Base-by-base conservation (phyloP, 2,888 invertebrate species). In the Melanostoma mellinum region DNA sequence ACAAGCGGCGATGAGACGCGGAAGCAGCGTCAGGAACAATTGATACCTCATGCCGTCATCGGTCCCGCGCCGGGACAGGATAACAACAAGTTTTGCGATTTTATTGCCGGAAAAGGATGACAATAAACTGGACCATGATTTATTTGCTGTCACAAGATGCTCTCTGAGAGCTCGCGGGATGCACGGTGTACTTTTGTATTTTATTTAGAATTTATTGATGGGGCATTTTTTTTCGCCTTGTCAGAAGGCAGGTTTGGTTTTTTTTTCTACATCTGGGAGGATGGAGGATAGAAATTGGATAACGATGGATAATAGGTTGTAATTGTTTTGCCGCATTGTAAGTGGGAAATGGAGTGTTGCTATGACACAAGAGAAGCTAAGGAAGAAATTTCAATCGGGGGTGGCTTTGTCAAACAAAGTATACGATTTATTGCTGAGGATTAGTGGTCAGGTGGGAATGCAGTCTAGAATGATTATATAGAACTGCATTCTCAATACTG, bases 81-180 rank as follows among this genome's bases (percentile, higher is more conserved):
- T 74, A 74, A 78, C 71, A 71, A 78, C 84, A 79, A 79, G 79
- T 76, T 68, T 77, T 77, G 69, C 82, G 71, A 79, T 84, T 84
- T 84, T 84, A 84, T 79, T 84, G 84, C 84, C 84, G 84, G 84
- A 84, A 84, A 75, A 74, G 79, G 67, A 79, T 75, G 79, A 84
- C 79, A 79, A 75, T 79, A 75, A 79, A 75, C 79, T 75, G 79
- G 53, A 40, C 82, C 69, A 84, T 78, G 82, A 84, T 78, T 84
- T 74, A 69, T 78, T 35, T 52, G 58, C 69, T 78, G 78, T 77
- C 77, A 55, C 8, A 42, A 52, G 56, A 50, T 63, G 53, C 44
- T 69, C 35, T 10, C 58, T 58, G 48, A 3, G 32, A 20, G 6
- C 36, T 33, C 32, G 68, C 36, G 69, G 46, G 48, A 20, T 38